phyloP scores from a whole-genome alignment of 2,797 vertebrate genomes.

The Synanceia verrucosa region DNA sequence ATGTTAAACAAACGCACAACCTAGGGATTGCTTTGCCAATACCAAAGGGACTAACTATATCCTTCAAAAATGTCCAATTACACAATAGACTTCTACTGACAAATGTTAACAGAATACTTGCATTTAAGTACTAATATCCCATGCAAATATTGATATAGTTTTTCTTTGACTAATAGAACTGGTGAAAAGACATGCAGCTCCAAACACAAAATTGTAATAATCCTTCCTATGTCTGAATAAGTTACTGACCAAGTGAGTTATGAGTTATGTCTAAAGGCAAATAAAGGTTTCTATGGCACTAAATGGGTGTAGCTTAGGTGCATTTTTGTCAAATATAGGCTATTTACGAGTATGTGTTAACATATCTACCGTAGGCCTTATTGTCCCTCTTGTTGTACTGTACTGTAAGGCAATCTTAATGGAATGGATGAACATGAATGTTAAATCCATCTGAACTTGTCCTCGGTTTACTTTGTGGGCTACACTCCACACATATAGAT shows the following conservation, averaged over 20 bases:
- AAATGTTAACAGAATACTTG: constrained; percentile 66
- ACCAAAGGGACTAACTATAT: constrained; percentile 64
- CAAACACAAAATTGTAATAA: constrained; percentile 63
- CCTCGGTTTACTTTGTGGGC: constrained; percentile 60
- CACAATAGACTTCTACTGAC: constrained; percentile 67
- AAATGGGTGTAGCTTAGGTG: constrained; percentile 83
- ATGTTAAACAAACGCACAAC: constrained; percentile 63
- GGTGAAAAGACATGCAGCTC: constrained; percentile 69
- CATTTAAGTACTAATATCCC: constrained; percentile 63
- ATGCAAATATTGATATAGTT: constrained; percentile 68
- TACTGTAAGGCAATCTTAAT: constrained; percentile 81
- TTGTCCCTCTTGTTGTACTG: constrained; percentile 63
- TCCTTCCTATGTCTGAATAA: constrained; percentile 68
- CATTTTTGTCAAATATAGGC: constrained; percentile 79
- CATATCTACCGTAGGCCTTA: constrained; percentile 69
- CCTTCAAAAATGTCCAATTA: constrained; percentile 67
- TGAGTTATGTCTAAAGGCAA: constrained; percentile 82
- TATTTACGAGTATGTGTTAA: constrained; percentile 71
- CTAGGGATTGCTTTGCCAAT: constrained; percentile 74
- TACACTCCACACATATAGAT: constrained; percentile 49
- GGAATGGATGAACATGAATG: constrained; percentile 73
- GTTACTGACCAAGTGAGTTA: constrained; percentile 71
- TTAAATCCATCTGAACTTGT: constrained; percentile 61
- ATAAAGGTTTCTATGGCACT: constrained; percentile 85
- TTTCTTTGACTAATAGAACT: constrained; percentile 55